Conservation (phyloP, 2,797 vertebrate genomes). For the Cryptoprocta ferox region DNA sequence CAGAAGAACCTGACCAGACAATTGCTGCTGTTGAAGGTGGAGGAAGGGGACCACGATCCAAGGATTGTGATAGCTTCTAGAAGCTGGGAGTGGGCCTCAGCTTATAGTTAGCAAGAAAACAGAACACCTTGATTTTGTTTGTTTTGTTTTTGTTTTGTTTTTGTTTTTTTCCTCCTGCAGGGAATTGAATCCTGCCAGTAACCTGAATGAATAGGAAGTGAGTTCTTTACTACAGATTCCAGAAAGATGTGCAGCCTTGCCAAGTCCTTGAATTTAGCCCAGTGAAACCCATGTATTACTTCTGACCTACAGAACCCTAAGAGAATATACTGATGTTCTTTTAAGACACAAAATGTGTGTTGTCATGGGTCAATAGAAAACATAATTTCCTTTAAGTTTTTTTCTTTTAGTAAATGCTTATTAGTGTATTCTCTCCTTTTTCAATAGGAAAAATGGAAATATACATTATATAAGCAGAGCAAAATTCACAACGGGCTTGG, state of each 20-base stretch:
- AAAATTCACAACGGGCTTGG: not conserved
- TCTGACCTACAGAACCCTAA: not conserved
- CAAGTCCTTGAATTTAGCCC: not conserved
- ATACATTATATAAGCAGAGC: not conserved
- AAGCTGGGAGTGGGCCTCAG: not conserved
- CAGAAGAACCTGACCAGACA: not conserved
- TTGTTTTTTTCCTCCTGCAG: not conserved
- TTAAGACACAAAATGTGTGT: not conserved
- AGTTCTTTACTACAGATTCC: not conserved
- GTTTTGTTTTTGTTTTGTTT: too few relatives aligned
- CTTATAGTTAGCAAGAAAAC: not conserved
- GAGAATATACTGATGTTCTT: not conserved
- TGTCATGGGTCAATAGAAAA: not conserved
- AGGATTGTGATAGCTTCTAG: not conserved
- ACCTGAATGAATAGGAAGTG: not conserved
- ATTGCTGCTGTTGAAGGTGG: not conserved
- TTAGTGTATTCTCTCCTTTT: not conserved
- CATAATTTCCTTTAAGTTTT: not conserved
- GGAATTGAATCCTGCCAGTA: not conserved
- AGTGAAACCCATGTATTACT: not conserved
- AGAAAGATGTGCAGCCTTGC: not conserved
- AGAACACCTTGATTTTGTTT: too few relatives aligned
- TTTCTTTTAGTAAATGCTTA: conserved; percentile 18
- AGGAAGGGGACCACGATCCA: not conserved
- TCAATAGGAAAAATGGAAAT: not conserved